Evolutionary conservation across 2,888 invertebrate species (phyloP).

Genomic region (Dioctria rufipes): DNA sequence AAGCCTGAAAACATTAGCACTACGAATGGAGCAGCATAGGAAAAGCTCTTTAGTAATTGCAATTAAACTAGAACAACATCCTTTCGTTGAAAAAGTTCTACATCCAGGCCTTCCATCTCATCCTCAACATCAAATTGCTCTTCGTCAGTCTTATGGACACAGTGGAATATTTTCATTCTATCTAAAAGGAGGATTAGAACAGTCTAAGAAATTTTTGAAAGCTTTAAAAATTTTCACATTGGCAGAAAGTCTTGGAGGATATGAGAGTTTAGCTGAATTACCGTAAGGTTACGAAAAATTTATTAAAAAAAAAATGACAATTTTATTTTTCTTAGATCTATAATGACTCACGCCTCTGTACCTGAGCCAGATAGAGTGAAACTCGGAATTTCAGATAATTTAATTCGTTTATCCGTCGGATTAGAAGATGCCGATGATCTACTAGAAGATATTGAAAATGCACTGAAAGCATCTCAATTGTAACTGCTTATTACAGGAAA

Average conservation of each 20-base stretch:
- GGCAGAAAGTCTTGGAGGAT: slow-evolving; percentile 96
- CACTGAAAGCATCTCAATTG: slow-evolving; percentile 74
- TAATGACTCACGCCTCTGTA: slow-evolving; percentile 97
- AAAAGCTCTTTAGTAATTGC: slow-evolving; percentile 85
- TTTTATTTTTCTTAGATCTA: slow-evolving; percentile 74
- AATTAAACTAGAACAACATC: slow-evolving; percentile 85
- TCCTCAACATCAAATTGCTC: slow-evolving; percentile 86
- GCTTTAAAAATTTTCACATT: slow-evolving; percentile 85
- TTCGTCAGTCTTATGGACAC: slow-evolving; percentile 87
- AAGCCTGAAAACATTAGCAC: slow-evolving; percentile 92
- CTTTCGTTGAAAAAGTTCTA: slow-evolving; percentile 83
- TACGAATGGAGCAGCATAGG: slow-evolving; percentile 93
- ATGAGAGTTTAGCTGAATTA: slow-evolving; percentile 93
- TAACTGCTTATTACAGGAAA: neutral
- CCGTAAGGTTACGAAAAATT: slow-evolving; percentile 79
- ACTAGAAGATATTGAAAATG: slow-evolving; percentile 86
- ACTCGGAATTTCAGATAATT: slow-evolving; percentile 86
- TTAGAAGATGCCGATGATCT: slow-evolving; percentile 91
- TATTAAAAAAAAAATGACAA: neutral
- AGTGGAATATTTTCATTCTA: slow-evolving; percentile 95
- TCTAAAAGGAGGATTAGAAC: slow-evolving; percentile 82
- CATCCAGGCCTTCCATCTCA: slow-evolving; percentile 91
- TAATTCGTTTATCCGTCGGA: slow-evolving; percentile 92
- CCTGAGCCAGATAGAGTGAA: slow-evolving; percentile 80
- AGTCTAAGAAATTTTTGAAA: slow-evolving; percentile 82